These are phyloP conservation scores for Ichneumoninae sp. DNA, from an alignment of 2,888 invertebrate genomes.

Conservation along the genomic window DNA sequence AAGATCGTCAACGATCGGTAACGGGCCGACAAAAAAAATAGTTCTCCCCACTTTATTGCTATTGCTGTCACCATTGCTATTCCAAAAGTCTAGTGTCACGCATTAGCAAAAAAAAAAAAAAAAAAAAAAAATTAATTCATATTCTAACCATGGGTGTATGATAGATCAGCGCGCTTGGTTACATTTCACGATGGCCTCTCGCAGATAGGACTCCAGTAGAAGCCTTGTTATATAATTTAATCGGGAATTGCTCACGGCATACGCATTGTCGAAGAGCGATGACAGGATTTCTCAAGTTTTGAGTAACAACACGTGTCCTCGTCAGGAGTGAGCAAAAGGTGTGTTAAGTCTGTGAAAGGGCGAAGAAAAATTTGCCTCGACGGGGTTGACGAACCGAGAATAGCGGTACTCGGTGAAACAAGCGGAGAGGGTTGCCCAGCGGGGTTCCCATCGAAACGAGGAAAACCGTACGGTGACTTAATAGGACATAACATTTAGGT, in stretches of 20 bases:
- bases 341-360: conserved; percentile 26
- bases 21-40: not conserved
- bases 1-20: not conserved
- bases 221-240: not conserved
- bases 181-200: not conserved
- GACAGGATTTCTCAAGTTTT: conserved; percentile 4
- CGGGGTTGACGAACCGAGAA: conserved; percentile 59
- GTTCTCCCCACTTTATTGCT: not conserved
- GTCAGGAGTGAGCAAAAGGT: not conserved
- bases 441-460: conserved; percentile 59
- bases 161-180: not conserved
- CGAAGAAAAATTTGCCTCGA: conserved; percentile 37
- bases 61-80: not conserved
- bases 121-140: not conserved
- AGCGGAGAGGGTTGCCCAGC: conserved; percentile 1
- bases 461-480: conserved; percentile 68
- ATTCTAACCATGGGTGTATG: not conserved
- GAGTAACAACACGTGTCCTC: not conserved
- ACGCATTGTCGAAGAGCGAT: not conserved
- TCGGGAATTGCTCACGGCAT: too few species aligned
- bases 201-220: not conserved
- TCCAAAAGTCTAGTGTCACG: not conserved
- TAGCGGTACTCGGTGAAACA: conserved; percentile 12
- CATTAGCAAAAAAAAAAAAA: not conserved
- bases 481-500: conserved; percentile 68